Conservation (phyloP, 2,113 vertebrate genomes). For the Centropus unirufus region DNA sequence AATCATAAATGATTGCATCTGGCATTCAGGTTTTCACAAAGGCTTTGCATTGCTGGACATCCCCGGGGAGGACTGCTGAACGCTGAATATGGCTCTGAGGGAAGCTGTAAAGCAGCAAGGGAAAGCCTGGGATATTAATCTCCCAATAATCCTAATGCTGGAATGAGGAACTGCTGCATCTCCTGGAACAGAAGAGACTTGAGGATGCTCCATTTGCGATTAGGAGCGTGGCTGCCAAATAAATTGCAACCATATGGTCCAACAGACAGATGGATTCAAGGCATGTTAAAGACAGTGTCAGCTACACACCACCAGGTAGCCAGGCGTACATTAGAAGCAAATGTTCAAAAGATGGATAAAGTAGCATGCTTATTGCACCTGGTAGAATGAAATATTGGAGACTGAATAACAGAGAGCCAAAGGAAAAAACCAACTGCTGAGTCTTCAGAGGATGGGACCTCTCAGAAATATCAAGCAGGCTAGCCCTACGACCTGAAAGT, state of each 20-base stretch:
- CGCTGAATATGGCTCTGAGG: background rate
- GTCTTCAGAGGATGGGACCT: background rate
- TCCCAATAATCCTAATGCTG: background rate
- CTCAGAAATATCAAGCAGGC: background rate
- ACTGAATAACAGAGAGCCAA: background rate
- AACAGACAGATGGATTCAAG: constrained; percentile 69
- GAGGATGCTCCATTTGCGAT: constrained; percentile 57
- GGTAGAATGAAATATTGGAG: constrained; percentile 18
- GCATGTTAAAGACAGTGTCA: constrained; percentile 63
- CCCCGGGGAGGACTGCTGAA: background rate
- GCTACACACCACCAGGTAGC: constrained; percentile 66
- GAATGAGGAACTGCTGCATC: constrained; percentile 10
- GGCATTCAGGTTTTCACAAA: background rate
- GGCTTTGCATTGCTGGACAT: background rate
- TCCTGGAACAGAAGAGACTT: constrained; percentile 26
- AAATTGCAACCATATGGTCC: constrained; percentile 63
- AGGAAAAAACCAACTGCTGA: background rate
- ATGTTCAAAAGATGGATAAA: constrained; percentile 64
- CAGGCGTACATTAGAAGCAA: constrained; percentile 41
- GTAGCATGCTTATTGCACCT: constrained; percentile 42
- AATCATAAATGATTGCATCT: constrained; percentile 4
- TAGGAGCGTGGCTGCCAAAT: constrained; percentile 57
- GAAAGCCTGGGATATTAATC: background rate
- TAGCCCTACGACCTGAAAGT: background rate
- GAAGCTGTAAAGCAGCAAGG: background rate